Base-by-base conservation (phyloP, 2,888 invertebrate genomes). In the Acrobasis repandana region DNA sequence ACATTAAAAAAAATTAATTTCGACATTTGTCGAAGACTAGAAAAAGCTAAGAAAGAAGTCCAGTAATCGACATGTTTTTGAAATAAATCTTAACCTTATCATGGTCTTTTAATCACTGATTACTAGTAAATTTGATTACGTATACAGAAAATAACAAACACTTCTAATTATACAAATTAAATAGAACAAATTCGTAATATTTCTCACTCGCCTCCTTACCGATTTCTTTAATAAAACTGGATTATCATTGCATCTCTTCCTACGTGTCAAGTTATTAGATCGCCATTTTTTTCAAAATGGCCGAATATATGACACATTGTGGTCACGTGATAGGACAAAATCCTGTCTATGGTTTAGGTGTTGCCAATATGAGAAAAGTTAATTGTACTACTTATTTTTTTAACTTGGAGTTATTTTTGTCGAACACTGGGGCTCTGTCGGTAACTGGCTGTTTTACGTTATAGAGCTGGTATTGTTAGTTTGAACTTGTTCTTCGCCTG, bases 221-320 rank as follows among this genome's bases (percentile, higher is more conserved):
- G 58, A 61, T 61, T 52, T 47, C 48, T 16, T 47, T 61, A 58
- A 52, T 61, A 58, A 58, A 61, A 61, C 57, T 61, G 61, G 61
- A 61, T 61, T 61, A 51, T 18, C 46, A 2, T 20, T 43, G 4
- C 11, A 56, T 43, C 18, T 18, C 20, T 56, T 14, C 20, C 11
- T 9, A 51, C 16, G 15, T 11, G 11, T 33, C 58, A 11, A 52
- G 52, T 36, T 36, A 38, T 34, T 9, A 16, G 15, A 52, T 36
- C 48, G 61, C 61, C 61, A 61, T 61, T 61, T 61, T 61, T 14
- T 50, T 43, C 50, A 61, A 61, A 58, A 61, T 61, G 61, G 58
- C 58, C 58, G 61, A 61, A 58, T 58, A 61, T 34, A 58, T 34
- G 52, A 48, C 52, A 52, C 38, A n/a, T n/a, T n/a, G n/a, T 16